Evolutionary conservation across 2,113 vertebrate species (phyloP).

Genomic region (Phrynosoma platyrhinos): DNA sequence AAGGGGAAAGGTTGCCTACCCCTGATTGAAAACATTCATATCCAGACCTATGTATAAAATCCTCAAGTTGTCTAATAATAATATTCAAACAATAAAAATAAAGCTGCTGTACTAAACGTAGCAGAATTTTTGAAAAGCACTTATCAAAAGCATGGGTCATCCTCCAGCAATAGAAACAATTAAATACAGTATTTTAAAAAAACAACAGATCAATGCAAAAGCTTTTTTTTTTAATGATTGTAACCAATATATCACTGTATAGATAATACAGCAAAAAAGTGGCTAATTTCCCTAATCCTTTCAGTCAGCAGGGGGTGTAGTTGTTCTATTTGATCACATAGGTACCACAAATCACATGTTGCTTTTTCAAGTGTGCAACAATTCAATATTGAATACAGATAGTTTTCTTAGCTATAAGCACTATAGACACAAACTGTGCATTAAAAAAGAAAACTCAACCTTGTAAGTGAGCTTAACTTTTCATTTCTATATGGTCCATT

Average conservation of each 20-base stretch:
- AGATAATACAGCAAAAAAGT: background rate
- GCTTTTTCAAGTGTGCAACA: background rate
- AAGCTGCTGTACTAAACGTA: background rate
- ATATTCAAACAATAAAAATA: background rate
- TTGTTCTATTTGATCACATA: conserved; percentile 34
- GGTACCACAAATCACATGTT: too few species aligned
- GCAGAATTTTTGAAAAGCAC: background rate
- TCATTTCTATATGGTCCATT: background rate
- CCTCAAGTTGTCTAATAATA: background rate
- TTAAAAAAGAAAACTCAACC: background rate
- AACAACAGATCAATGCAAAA: background rate
- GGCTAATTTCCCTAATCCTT: background rate
- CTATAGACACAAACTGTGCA: background rate
- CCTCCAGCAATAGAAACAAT: background rate
- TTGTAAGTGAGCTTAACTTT: background rate
- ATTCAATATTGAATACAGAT: background rate
- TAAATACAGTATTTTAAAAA: background rate
- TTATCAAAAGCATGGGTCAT: background rate
- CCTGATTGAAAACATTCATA: too few species aligned
- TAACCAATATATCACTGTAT: background rate
- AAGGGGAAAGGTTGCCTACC: too few species aligned
- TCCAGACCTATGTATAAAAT: background rate
- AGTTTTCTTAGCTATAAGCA: background rate
- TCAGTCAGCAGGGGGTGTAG: conserved; percentile 74
- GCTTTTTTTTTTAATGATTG: background rate